Conservation (phyloP, 2,888 invertebrate species). For the Thereva unica region DNA sequence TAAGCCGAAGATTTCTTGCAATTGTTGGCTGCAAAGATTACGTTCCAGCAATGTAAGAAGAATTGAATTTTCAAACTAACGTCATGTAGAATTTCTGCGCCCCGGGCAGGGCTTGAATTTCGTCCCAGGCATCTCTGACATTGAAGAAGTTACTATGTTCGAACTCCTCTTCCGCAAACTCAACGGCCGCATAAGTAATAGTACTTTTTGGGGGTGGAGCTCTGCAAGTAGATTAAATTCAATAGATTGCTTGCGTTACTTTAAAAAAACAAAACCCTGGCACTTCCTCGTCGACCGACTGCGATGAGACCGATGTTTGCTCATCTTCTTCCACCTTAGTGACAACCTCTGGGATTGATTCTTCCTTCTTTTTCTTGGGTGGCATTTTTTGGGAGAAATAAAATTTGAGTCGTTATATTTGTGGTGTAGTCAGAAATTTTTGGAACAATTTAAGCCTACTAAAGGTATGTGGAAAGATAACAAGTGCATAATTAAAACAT, state of each 20-base stretch:
- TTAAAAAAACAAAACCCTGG: not conserved
- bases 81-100: constrained; percentile 44
- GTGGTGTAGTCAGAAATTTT: no score
- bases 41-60: not conserved
- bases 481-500: no score
- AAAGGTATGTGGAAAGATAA: no score
- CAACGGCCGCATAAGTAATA: no score
- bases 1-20: constrained; percentile 61
- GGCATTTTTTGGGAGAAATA: no score
- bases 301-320: not conserved
- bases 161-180: no score
- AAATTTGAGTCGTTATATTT: no score
- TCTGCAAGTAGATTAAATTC: no score
- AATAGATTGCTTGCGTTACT: not conserved
- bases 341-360: not conserved
- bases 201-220: no score
- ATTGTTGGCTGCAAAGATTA: constrained; percentile 42
- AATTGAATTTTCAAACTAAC: not conserved
- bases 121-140: constrained; percentile 50
- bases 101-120: constrained; percentile 46
- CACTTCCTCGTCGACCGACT: not conserved
- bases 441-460: no score
- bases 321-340: constrained; percentile 17
- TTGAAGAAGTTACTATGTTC: constrained; percentile 41
- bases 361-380: no score